These are phyloP conservation scores for Apodemus speciosus DNA, from an alignment of 2,113 vertebrate genomes.

Conservation along the genomic window DNA sequence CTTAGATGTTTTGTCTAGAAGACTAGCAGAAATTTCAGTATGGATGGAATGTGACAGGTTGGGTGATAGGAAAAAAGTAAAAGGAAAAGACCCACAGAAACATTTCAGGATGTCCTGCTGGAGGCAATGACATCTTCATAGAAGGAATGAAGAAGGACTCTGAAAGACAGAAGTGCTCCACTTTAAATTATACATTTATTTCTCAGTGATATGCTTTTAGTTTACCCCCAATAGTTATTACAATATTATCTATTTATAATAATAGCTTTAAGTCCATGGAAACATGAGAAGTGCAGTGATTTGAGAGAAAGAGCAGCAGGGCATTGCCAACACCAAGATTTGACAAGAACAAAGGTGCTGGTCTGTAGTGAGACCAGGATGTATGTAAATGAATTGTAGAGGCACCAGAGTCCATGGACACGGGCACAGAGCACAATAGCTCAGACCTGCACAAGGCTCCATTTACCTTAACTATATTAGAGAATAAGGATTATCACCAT, in stretches of 20 bases:
- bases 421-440: neutral
- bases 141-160: neutral
- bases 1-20: neutral
- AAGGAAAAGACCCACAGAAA: neutral
- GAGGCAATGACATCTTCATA: neutral
- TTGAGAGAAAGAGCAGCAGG: neutral
- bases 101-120: neutral
- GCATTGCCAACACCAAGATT: neutral
- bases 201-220: neutral
- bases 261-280: neutral
- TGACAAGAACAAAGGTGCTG: neutral
- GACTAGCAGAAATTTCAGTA: neutral
- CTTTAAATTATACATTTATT: conserved; percentile 17
- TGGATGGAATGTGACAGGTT: neutral
- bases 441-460: neutral
- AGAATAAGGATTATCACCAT: neutral
- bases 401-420: neutral
- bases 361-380: neutral
- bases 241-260: neutral
- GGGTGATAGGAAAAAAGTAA: neutral
- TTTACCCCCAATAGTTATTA: neutral
- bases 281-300: neutral
- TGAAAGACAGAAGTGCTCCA: neutral
- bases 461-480: neutral
- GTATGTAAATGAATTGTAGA: neutral